These are phyloP conservation scores for Drosophila limbata DNA, from an alignment of 2,888 invertebrate species.

Conservation along the genomic window DNA sequence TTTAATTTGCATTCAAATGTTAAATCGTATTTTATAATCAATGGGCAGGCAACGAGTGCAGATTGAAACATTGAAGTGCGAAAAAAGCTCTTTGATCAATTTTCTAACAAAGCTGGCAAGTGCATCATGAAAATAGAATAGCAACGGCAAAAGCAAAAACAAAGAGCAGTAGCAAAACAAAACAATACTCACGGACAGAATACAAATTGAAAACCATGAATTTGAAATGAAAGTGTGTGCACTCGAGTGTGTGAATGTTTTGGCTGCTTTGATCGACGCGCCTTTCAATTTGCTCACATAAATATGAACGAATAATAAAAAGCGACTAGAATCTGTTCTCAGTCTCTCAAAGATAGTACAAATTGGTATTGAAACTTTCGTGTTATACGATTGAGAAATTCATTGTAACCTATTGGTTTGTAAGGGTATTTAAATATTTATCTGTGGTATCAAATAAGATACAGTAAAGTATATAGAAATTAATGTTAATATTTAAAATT, in stretches of 20 bases:
- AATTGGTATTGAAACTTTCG: too few relatives aligned
- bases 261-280: conserved; percentile 20
- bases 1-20: conserved; percentile 40
- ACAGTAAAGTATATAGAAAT: too few relatives aligned
- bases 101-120: conserved; percentile 33
- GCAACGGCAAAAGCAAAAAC: too few relatives aligned
- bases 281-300: conserved; percentile 27
- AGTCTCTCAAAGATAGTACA: not conserved
- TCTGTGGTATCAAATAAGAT: too few relatives aligned
- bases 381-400: too few relatives aligned
- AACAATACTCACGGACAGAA: conserved; percentile 2
- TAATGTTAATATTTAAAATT: too few relatives aligned
- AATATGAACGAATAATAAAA: not conserved
- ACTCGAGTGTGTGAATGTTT: conserved; percentile 33
- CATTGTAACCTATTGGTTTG: too few relatives aligned
- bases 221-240: conserved; percentile 21
- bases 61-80: conserved; percentile 37
- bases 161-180: not conserved
- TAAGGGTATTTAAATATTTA: too few relatives aligned
- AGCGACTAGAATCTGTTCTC: not conserved
- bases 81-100: conserved; percentile 50
- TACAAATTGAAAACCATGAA: conserved; percentile 31
- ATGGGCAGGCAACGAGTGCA: conserved; percentile 25
- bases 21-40: conserved; percentile 48
- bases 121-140: conserved; percentile 1